A percentile compares a stretch with the other conserved stretches of the same genome.
Conservation (phyloP, 2,113 vertebrate species). For the Hemibagrus wyckioides region DNA sequence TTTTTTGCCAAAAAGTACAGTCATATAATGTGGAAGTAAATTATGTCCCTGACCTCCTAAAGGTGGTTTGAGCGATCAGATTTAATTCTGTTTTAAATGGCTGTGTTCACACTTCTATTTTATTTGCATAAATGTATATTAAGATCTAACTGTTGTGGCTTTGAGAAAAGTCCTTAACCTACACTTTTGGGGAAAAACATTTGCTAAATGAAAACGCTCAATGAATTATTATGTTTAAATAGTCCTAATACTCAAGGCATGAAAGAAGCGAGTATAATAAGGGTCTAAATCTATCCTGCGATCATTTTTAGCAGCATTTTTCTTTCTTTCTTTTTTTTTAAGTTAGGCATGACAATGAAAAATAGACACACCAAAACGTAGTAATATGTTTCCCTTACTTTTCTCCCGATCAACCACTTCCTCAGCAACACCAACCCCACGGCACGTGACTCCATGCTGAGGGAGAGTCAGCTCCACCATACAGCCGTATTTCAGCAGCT, state of each 20-base stretch:
- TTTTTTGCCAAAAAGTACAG: not conserved
- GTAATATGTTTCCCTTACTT: not conserved
- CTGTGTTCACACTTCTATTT: no score
- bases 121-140: no score
- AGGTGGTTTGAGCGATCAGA: not conserved
- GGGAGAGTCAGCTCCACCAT: constrained; percentile 69
- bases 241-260: not conserved
- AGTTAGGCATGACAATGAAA: no score
- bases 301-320: not conserved
- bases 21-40: not conserved
- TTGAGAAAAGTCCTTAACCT: not conserved
- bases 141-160: not conserved
- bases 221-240: not conserved
- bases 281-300: not conserved
- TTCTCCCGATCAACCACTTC: constrained; percentile 48
- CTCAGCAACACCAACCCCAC: constrained; percentile 66
- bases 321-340: no score
- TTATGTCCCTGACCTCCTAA: not conserved
- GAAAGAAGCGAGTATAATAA: not conserved
- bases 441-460: constrained; percentile 49
- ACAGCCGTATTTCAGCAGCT: constrained; percentile 69
- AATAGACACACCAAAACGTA: not conserved
- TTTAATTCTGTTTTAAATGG: no score
- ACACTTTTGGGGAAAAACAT: not conserved
- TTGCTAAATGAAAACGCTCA: not conserved